Conservation (phyloP, 2,888 invertebrate species). For the Nomada fucata region DNA sequence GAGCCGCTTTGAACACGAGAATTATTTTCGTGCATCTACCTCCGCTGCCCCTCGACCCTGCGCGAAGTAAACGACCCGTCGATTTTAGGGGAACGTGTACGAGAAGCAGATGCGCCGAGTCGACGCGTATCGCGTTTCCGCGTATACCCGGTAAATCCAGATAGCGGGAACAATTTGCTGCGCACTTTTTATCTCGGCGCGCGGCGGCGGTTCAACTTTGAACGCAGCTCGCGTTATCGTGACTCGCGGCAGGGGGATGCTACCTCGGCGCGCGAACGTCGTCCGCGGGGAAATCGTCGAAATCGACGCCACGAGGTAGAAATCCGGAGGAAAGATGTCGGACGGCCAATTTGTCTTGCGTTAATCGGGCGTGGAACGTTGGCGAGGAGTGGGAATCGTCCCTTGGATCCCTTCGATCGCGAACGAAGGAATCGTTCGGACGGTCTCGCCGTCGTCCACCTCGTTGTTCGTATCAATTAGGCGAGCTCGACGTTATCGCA, state of each 20-base stretch:
- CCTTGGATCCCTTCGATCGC: background rate
- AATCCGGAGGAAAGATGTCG: no score
- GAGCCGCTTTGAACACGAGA: background rate
- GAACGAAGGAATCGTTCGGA: constrained; percentile 6
- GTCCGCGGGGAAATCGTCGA: no score
- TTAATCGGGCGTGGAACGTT: no score
- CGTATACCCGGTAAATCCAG: background rate
- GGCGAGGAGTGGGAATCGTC: no score
- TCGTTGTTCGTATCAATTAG: constrained; percentile 62
- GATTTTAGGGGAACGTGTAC: constrained; percentile 23
- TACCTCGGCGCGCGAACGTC: background rate
- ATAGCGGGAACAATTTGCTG: background rate
- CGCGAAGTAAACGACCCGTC: constrained; percentile 14
- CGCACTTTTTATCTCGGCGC: constrained; percentile 7
- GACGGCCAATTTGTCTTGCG: no score
- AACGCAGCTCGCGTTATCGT: background rate
- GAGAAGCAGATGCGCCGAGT: constrained; percentile 21
- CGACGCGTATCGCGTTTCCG: constrained; percentile 15
- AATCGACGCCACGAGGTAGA: no score
- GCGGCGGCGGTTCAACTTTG: constrained; percentile 2
- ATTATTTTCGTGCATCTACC: background rate
- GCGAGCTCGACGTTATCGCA: constrained; percentile 59
- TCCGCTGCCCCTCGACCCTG: background rate
- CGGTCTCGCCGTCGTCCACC: constrained; percentile 42
- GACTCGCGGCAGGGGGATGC: background rate